These are phyloP conservation scores for Thymelicus sylvestris DNA, from an alignment of 2,888 invertebrate genomes.

Conservation along the genomic window DNA sequence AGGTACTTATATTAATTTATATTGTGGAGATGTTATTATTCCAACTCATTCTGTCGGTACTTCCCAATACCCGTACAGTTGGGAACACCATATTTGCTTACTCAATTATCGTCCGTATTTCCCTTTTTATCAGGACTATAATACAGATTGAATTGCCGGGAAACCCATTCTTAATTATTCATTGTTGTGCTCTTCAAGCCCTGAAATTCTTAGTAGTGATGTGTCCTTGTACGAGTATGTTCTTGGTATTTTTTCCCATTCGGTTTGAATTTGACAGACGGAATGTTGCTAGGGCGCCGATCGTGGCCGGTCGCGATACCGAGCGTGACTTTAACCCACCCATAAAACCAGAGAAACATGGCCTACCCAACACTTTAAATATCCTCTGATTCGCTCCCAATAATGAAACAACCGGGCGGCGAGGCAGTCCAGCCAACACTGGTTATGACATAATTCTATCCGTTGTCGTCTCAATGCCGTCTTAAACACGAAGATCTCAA, in stretches of 20 bases:
- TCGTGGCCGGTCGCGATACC: constrained; percentile 71
- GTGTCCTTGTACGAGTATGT: constrained; percentile 69
- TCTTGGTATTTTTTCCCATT: constrained; percentile 65
- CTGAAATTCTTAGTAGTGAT: constrained; percentile 42
- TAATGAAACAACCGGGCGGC: constrained; percentile 42
- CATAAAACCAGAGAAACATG: constrained; percentile 53
- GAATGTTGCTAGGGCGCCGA: constrained; percentile 72
- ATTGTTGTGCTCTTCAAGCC: constrained; percentile 24
- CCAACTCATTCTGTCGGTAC: not conserved
- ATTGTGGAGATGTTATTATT: not conserved
- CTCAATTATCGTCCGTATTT: not conserved
- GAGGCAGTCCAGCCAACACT: constrained; percentile 51
- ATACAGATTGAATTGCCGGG: not conserved
- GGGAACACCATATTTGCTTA: constrained; percentile 6
- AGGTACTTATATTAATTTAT: not conserved
- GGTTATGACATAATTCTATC: constrained; percentile 71
- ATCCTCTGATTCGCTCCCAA: constrained; percentile 42
- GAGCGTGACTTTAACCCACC: constrained; percentile 68
- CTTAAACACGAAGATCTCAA: constrained; percentile 74
- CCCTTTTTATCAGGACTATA: not conserved
- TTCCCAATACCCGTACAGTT: not conserved
- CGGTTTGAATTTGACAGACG: constrained; percentile 74
- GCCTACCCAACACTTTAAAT: constrained; percentile 51
- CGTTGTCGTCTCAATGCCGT: constrained; percentile 82
- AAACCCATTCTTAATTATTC: constrained; percentile 10